A percentile compares a stretch with the other conserved stretches of the same genome.
phyloP scores from a whole-genome alignment of 2,113 vertebrate genomes.

The Odontesthes bonariensis region DNA sequence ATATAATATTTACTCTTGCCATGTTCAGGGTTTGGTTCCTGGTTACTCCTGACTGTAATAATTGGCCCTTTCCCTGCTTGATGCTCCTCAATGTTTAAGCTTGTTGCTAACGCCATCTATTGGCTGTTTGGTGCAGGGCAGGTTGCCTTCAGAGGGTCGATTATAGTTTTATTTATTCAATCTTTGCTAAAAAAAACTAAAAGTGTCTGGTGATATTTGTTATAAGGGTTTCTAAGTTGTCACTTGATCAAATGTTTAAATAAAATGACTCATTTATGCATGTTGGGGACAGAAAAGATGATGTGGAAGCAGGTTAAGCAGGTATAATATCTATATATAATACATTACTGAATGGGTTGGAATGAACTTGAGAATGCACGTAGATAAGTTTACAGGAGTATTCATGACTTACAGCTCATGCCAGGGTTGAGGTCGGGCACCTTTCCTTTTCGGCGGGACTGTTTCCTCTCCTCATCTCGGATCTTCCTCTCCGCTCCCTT shows the following conservation, averaged over 20 bases:
- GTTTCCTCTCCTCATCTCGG: constrained; percentile 97
- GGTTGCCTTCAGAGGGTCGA: neutral
- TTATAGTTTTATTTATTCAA: neutral
- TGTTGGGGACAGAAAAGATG: neutral
- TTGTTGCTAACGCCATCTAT: neutral
- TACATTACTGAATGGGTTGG: neutral
- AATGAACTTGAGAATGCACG: neutral
- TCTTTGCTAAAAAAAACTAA: neutral
- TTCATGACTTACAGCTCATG: constrained; percentile 86
- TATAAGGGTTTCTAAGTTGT: neutral
- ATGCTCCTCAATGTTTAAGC: neutral
- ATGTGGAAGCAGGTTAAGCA: neutral
- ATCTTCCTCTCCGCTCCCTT: constrained; percentile 99
- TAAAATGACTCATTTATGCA: no score
- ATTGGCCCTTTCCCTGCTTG: neutral
- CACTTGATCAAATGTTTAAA: no score
- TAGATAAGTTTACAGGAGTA: neutral
- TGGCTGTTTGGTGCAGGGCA: neutral
- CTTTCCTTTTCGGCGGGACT: constrained; percentile 98
- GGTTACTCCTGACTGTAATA: neutral
- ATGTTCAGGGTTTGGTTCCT: neutral
- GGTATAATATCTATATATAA: neutral
- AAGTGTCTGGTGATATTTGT: neutral
- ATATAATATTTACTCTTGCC: neutral
- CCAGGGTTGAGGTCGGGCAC: constrained; percentile 83